These are phyloP conservation scores for Leistus spinibarbis DNA, from an alignment of 2,888 invertebrate species.

Conservation along the genomic window DNA sequence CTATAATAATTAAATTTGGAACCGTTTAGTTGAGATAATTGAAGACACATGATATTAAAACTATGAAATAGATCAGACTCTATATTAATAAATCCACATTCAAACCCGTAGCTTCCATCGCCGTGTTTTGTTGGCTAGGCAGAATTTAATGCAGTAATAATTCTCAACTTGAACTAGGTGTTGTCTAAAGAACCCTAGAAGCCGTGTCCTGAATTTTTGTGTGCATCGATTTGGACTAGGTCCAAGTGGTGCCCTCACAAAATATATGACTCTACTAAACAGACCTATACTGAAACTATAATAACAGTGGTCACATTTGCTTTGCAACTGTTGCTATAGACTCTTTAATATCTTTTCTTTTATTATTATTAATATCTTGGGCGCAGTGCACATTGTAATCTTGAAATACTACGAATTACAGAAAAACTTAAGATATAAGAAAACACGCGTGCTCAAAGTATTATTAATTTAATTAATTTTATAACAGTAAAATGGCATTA, in stretches of 20 bases:
- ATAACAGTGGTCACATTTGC: neutral
- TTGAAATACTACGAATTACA: no score
- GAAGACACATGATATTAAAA: no score
- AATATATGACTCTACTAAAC: neutral
- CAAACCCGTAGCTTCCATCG: no score
- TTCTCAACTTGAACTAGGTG: neutral
- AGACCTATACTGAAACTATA: neutral
- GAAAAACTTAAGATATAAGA: no score
- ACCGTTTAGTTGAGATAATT: no score
- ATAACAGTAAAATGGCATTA: no score
- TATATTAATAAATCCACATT: neutral
- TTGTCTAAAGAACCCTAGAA: conserved; percentile 22
- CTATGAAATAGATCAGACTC: no score
- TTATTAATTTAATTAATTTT: no score
- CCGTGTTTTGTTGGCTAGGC: neutral
- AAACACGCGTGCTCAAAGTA: no score
- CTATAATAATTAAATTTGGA: no score
- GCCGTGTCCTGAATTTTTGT: conserved; percentile 19
- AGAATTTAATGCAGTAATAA: neutral
- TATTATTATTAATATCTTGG: neutral
- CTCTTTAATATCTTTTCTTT: neutral
- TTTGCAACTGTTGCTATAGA: neutral
- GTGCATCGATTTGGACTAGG: neutral
- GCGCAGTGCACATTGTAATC: no score
- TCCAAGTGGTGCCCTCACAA: neutral